Evolutionary conservation across 1,140 invertebrate species (phyloP).

Genomic region (Caerostris extrusa): DNA sequence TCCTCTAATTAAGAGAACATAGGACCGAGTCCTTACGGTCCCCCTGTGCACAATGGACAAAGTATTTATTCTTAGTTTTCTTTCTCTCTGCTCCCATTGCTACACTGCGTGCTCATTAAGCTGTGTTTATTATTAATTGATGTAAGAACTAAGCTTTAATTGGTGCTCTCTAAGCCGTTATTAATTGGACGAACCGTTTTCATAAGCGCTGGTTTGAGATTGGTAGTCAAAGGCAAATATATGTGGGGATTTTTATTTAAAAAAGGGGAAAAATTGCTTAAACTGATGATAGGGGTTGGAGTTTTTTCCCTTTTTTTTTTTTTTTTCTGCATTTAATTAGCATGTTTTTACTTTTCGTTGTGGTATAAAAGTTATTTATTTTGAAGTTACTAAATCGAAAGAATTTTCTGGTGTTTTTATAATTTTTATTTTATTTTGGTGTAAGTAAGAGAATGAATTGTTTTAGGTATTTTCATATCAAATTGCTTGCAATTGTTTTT

Average conservation of each 20-base stretch:
- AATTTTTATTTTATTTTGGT: too few relatives aligned
- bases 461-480: too few relatives aligned
- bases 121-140: conserved; percentile 55
- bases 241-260: neutral
- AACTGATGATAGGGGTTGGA: neutral
- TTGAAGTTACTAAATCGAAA: too few relatives aligned
- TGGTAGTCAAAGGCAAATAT: neutral
- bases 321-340: neutral
- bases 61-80: neutral
- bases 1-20: conserved; percentile 71
- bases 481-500: too few relatives aligned
- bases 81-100: neutral
- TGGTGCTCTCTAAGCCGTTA: conserved; percentile 28
- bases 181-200: conserved; percentile 43
- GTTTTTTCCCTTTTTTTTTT: neutral
- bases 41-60: neutral
- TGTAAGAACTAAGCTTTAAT: conserved; percentile 46
- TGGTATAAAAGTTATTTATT: too few relatives aligned
- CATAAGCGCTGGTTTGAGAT: conserved; percentile 28
- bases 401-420: too few relatives aligned
- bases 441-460: too few relatives aligned
- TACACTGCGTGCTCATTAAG: conserved; percentile 45
- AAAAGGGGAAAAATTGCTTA: conserved; percentile 5
- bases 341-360: neutral
- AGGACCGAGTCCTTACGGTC: neutral